Percentiles rank a stretch among this genome's conserved stretches.
Conservation (phyloP, 2,113 vertebrate genomes). For the Podocnemis expansa region DNA sequence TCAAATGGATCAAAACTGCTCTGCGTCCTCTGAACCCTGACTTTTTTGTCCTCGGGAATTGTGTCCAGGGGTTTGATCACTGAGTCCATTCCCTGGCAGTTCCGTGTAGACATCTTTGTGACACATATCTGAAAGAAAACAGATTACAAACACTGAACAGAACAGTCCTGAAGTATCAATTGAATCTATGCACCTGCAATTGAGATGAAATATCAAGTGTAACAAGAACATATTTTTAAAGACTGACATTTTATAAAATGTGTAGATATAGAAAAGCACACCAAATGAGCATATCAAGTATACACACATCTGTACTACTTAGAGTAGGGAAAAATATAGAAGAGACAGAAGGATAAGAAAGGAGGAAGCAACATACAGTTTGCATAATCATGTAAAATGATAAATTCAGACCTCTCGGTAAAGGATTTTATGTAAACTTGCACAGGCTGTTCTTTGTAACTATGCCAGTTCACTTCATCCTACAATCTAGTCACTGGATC, state of each 20-base stretch:
- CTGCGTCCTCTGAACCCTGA: slow-evolving; percentile 94
- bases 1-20: slow-evolving; percentile 95
- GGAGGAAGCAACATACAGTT: neutral
- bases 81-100: slow-evolving; percentile 95
- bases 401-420: neutral
- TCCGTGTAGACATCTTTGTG: slow-evolving; percentile 98
- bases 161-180: neutral
- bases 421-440: neutral
- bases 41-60: slow-evolving; percentile 98
- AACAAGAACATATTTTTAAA: neutral
- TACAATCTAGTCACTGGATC: neutral
- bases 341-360: neutral
- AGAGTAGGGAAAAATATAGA: neutral
- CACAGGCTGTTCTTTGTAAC: neutral
- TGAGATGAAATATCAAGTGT: neutral
- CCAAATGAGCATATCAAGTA: neutral
- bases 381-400: neutral
- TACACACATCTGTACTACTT: neutral
- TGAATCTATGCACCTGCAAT: neutral
- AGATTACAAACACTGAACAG: slow-evolving; percentile 3
- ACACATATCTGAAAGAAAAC: slow-evolving; percentile 91
- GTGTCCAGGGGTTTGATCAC: slow-evolving; percentile 96
- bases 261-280: neutral
- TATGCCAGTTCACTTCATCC: neutral
- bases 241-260: neutral